Base-by-base conservation (phyloP, 2,888 invertebrate species). In the Agelastica alni region DNA sequence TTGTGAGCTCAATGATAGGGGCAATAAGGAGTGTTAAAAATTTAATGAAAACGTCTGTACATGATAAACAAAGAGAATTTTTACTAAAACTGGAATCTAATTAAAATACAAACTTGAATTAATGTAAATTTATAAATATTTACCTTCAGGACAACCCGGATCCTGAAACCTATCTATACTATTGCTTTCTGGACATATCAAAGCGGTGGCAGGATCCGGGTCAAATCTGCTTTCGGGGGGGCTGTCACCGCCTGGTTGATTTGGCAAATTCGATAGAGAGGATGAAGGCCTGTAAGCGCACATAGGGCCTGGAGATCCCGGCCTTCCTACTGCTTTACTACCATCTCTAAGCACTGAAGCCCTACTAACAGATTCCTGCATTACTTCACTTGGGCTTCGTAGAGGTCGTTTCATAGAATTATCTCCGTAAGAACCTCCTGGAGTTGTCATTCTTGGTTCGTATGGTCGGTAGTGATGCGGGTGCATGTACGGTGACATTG, bases 271-370 rank as follows among this genome's bases (percentile, higher is more conserved):
- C 58, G 73, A 70, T 49, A 70, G 76, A 76, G 78, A 76, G 78
- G 80, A 57, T 70, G 79, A 71, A 69, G 83, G 80, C 49, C 78
- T 76, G 58, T 75, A 77, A 30, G 52, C 54, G 9, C 47, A 56
- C 66, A 71, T 62, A 44, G 66, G 69, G 49, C 67, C 68, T 30
- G 80, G 77, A 30, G 81, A 81, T 55, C 77, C 77, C 37, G 80
- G 78, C 61, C 78, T 58, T 70, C 78, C 70, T 9, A 66, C 85
- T n/a, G 69, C 84, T 78, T 85, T 73, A 54, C 70, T 79, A 28
- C 83, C 84, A 69, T 87, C 87, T 53, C 87, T 78, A 64, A 88
- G 72, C 12, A 88, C 88, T 58, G 86, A 86, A 37, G 85, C 86
- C 62, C 87, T 79, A 22, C 42, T 49, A 22, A 71, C 76, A 14